phyloP scores from a whole-genome alignment of 2,797 vertebrate genomes.

The Scolopax bukidnonensis region DNA sequence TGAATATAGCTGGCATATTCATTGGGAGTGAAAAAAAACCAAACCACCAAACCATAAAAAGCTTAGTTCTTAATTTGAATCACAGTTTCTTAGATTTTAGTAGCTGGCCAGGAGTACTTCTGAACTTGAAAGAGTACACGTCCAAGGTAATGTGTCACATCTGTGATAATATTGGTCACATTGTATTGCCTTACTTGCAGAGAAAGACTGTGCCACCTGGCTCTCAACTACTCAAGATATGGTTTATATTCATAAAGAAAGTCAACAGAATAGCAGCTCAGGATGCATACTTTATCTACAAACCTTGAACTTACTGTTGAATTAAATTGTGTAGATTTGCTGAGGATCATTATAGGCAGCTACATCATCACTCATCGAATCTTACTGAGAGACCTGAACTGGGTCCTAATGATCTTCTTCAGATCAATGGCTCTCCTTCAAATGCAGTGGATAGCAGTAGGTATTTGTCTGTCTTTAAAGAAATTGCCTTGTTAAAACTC shows the following conservation, averaged over 20 bases:
- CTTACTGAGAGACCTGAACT: background rate
- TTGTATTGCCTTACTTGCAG: background rate
- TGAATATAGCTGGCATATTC: background rate
- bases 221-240: background rate
- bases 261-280: background rate
- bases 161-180: background rate
- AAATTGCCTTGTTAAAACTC: background rate
- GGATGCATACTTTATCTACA: background rate
- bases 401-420: background rate
- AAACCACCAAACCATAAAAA: background rate
- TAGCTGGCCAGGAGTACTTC: background rate
- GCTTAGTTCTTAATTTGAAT: background rate
- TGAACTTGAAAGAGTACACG: background rate
- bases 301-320: background rate
- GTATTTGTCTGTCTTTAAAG: background rate
- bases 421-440: background rate
- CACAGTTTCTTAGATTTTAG: background rate
- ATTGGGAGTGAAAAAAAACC: background rate
- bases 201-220: background rate
- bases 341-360: background rate
- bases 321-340: background rate
- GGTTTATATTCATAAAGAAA: background rate
- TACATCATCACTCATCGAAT: background rate
- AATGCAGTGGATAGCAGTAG: background rate
- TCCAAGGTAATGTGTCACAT: background rate